Conservation (phyloP, 2,888 invertebrate species). For the Meta bourneti region DNA sequence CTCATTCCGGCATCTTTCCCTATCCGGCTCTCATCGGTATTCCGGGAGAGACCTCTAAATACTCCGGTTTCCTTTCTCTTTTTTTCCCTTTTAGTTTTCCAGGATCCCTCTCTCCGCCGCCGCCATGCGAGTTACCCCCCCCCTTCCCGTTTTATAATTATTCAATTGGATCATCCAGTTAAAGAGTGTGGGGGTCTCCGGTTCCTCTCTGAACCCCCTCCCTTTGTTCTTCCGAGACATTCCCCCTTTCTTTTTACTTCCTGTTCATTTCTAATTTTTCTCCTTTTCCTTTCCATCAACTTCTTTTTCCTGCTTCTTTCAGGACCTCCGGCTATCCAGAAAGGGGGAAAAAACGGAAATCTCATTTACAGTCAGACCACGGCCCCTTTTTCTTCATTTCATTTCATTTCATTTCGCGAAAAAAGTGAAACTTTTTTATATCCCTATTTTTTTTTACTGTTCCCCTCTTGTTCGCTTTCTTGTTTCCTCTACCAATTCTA, state of each 20-base stretch:
- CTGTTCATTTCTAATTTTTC: conserved; percentile 20
- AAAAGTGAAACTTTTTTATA: conserved; percentile 40
- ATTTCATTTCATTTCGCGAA: conserved; percentile 59
- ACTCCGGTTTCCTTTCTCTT: background rate
- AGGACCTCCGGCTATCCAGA: conserved; percentile 36
- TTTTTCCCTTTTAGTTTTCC: conserved; percentile 12
- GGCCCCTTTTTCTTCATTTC: conserved; percentile 44
- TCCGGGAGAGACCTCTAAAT: background rate
- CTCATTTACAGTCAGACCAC: conserved; percentile 68
- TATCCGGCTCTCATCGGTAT: conserved; percentile 33
- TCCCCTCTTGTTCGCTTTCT: conserved; percentile 10
- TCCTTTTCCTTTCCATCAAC: background rate
- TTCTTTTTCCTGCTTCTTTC: background rate
- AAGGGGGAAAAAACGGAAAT: conserved; percentile 26
- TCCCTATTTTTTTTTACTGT: conserved; percentile 2
- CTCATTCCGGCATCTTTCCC: conserved; percentile 36
- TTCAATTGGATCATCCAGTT: conserved; percentile 65
- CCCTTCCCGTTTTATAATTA: conserved; percentile 56
- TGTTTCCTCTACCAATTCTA: background rate
- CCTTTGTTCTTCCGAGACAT: conserved; percentile 11
- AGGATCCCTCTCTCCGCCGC: conserved; percentile 6
- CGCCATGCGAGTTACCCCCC: background rate
- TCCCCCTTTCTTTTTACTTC: conserved; percentile 22
- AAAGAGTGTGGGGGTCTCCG: conserved; percentile 21
- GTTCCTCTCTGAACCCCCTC: background rate